These are phyloP conservation scores for Umimayanthus chanpuru DNA, from an alignment of 92 coral and sea anemone genomes.

Conservation along the genomic window DNA sequence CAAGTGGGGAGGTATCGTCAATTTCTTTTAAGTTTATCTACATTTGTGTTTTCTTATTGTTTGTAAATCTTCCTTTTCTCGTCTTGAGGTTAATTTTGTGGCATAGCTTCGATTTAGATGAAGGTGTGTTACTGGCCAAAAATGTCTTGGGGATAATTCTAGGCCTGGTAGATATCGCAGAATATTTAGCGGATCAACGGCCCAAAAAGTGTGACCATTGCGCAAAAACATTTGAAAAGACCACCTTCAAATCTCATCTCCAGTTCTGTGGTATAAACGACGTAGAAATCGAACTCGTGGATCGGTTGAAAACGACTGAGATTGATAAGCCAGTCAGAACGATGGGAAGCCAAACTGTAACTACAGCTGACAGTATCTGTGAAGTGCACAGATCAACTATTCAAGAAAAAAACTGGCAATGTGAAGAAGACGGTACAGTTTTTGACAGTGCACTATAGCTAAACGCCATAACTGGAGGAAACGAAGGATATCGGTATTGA, in stretches of 20 bases:
- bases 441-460: not conserved
- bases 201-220: constrained; percentile 71
- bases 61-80: constrained; percentile 82
- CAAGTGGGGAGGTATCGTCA: constrained; percentile 72
- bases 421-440: not conserved
- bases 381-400: not conserved
- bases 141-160: constrained; percentile 69
- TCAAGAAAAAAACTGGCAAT: not conserved
- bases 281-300: not conserved
- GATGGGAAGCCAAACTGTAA: not conserved
- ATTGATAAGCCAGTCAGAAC: not conserved
- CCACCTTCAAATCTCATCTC: constrained; percentile 50
- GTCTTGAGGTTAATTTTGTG: constrained; percentile 69
- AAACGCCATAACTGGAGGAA: not conserved
- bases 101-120: constrained; percentile 66
- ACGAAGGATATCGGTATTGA: not conserved
- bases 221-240: constrained; percentile 57
- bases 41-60: constrained; percentile 66
- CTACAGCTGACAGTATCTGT: not conserved
- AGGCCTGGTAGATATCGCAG: constrained; percentile 74
- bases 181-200: constrained; percentile 72
- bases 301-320: not conserved
- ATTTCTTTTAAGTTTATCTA: constrained; percentile 77
- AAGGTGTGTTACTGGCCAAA: constrained; percentile 74
- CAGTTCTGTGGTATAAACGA: constrained; percentile 17